These are phyloP conservation scores for Barnardius zonarius DNA, from an alignment of 2,113 vertebrate genomes.

Conservation along the genomic window DNA sequence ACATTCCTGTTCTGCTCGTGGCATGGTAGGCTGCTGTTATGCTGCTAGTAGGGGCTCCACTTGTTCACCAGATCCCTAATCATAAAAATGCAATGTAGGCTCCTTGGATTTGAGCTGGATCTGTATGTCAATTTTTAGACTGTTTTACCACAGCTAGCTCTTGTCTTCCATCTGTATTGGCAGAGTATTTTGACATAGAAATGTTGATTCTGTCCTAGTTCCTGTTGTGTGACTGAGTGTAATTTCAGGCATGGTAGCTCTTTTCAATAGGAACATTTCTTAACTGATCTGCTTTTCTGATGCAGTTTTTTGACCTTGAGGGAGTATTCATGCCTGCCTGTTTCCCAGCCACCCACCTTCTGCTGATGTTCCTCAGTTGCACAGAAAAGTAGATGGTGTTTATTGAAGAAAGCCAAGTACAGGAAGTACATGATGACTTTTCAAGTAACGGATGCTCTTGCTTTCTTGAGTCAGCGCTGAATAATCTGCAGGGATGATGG, in stretches of 20 bases:
- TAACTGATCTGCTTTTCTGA: neutral
- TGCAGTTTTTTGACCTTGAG: neutral
- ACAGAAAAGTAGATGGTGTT: neutral
- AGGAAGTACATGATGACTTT: neutral
- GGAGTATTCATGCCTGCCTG: neutral
- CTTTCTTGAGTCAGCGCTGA: neutral
- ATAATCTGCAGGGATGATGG: neutral
- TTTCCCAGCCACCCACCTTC: neutral
- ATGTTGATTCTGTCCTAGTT: neutral
- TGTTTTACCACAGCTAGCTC: neutral
- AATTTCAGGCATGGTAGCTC: neutral
- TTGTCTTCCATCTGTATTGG: neutral
- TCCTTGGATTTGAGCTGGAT: neutral
- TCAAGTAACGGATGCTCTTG: neutral
- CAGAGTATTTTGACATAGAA: neutral
- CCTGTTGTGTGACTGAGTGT: neutral
- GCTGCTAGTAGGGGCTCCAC: neutral
- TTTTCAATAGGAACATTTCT: neutral
- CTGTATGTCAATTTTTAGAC: neutral
- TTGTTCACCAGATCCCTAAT: neutral
- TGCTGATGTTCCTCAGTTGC: neutral
- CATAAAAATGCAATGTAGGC: neutral
- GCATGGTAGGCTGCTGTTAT: neutral
- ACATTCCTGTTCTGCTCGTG: neutral
- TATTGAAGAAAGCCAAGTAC: neutral